These are phyloP conservation scores for Trachymyrmex septentrionalis DNA, from an alignment of 1,140 invertebrate genomes.

Conservation along the genomic window DNA sequence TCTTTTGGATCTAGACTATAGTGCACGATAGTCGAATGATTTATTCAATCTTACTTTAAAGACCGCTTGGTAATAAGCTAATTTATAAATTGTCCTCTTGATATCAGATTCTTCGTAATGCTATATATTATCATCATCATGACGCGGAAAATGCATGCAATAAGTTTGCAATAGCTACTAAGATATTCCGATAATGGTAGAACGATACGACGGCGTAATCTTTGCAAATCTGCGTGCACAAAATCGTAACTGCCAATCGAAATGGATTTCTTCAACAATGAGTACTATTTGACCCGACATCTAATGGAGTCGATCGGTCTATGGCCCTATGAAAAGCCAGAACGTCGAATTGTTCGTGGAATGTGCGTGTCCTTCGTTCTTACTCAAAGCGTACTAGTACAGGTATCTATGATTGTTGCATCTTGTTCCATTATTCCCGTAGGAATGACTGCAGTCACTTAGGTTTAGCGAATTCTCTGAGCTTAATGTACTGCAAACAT, in stretches of 20 bases:
- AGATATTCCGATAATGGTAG: conserved; percentile 20
- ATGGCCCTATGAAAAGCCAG: conserved; percentile 40
- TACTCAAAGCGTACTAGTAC: neutral
- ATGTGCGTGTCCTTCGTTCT: conserved; percentile 6
- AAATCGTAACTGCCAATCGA: neutral
- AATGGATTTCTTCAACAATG: conserved; percentile 49
- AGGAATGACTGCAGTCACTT: neutral
- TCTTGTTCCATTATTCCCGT: neutral
- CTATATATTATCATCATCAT: conserved; percentile 14
- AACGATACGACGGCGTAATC: neutral
- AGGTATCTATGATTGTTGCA: conserved; percentile 32
- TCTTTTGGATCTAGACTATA: too few relatives aligned
- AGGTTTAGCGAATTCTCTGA: neutral
- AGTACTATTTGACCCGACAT: conserved; percentile 30
- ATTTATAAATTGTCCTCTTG: conserved; percentile 31
- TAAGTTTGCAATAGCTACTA: conserved; percentile 39
- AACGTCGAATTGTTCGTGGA: conserved; percentile 6
- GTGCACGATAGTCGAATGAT: conserved; percentile 18
- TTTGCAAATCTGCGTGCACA: conserved; percentile 10
- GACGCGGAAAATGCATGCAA: conserved; percentile 12
- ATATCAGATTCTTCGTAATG: conserved; percentile 22
- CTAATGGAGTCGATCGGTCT: conserved; percentile 40
- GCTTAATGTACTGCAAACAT: neutral
- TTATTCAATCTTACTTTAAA: neutral
- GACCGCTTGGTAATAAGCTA: conserved; percentile 12